Conservation (phyloP, 2,113 vertebrate genomes). For the Myxocyprinus asiaticus region DNA sequence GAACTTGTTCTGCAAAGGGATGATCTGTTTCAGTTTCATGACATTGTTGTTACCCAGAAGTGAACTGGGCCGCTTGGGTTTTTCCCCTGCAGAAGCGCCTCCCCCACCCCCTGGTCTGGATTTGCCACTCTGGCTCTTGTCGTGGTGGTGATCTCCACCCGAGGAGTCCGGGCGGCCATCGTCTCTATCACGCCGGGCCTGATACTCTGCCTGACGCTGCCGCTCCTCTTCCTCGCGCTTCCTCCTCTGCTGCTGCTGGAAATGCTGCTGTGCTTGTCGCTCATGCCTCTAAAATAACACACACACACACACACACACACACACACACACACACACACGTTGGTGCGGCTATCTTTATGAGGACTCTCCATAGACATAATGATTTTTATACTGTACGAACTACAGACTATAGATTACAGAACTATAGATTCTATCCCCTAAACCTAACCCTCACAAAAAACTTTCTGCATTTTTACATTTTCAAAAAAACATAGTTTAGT, state of each 20-base stretch:
- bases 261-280: slow-evolving; percentile 94
- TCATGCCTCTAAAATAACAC: slow-evolving; percentile 85
- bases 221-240: slow-evolving; percentile 93
- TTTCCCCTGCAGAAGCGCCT: slow-evolving; percentile 71
- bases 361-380: too few relatives aligned
- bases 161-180: slow-evolving; percentile 77
- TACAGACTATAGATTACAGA: too few relatives aligned
- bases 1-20: slow-evolving; percentile 92
- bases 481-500: too few relatives aligned
- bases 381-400: too few relatives aligned
- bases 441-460: too few relatives aligned
- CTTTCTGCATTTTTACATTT: too few relatives aligned
- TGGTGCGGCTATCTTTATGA: too few relatives aligned
- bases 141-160: slow-evolving; percentile 75
- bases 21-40: slow-evolving; percentile 96
- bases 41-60: slow-evolving; percentile 95
- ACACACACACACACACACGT: too few relatives aligned
- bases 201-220: slow-evolving; percentile 90
- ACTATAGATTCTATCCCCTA: too few relatives aligned
- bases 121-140: slow-evolving; percentile 82
- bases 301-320: not conserved
- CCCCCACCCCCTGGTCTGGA: slow-evolving; percentile 71
- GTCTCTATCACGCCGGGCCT: slow-evolving; percentile 82
- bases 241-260: slow-evolving; percentile 93
- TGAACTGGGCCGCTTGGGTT: slow-evolving; percentile 92